Evolutionary conservation across 2,888 invertebrate species (phyloP), one percentile per base, ranked within the genome.

Genomic region (Dascillus cervinus): DNA sequence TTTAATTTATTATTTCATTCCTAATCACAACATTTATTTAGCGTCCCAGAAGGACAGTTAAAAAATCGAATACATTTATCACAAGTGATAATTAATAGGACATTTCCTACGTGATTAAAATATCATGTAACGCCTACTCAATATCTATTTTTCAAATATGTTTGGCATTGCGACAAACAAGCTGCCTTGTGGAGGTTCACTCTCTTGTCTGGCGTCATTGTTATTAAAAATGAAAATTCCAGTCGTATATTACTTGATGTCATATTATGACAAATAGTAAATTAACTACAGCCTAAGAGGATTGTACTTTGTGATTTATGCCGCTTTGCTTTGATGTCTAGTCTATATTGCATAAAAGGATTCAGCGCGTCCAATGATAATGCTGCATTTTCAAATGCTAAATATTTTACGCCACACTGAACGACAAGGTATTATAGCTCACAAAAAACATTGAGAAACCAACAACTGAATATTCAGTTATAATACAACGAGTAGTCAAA

Each of bases 211-310:
- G 34, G 32, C 25, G 31, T 32, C 34, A 28, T 39, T 34, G 24
- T 37, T 37, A 25, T 28, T 31, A 37, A 40, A 34, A 40, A 29
- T 26, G 29, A 37, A 32, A 37, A 34, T 37, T 31, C 34, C 26
- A 29, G 37, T 26, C 34, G 31, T 34, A 34, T 40, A 40, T 35
- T 32, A 29, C 19, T 29, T 17, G 22, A 26, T 32, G 34, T 39
- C 39, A 39, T 32, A 39, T 38, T 31, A 30, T 38, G 38, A 38
- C 41, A 41, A 38, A 41, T 41, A 28, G 27, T 34, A 34, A 41
- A 41, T 38, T 37, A 41, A 41, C 31, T 32, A 37, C 32, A 28
- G 27, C 34, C 34, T 35, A 29, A 35, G 41, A 29, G 27, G 24
- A 37, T 29, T 41, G 40, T 40, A 34, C 29, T 19, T 21, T 13